Conservation (phyloP, 2,113 vertebrate species). For the Tor tambroides region DNA sequence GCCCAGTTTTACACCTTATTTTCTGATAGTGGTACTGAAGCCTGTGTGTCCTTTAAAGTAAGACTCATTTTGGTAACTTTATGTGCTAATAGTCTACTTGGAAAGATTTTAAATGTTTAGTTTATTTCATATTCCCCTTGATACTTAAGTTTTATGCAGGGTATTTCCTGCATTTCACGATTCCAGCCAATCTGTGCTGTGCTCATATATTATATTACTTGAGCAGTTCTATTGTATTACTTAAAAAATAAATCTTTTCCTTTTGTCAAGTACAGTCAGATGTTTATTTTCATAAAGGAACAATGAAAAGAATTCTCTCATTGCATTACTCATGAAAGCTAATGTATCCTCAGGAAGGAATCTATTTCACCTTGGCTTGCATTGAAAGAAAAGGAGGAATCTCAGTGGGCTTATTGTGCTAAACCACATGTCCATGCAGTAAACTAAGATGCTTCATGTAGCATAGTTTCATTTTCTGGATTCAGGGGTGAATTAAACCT, state of each 20-base stretch:
- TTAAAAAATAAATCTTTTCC: neutral
- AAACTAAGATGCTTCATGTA: constrained; percentile 30
- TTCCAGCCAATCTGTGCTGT: neutral
- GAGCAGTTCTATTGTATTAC: neutral
- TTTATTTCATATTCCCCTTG: neutral
- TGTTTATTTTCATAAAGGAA: neutral
- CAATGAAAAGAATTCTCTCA: neutral
- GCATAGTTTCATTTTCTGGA: neutral
- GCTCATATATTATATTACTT: neutral
- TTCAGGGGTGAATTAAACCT: neutral
- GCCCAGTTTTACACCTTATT: no score
- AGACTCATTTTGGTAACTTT: no score
- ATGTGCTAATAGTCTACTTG: neutral
- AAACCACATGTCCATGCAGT: constrained; percentile 29
- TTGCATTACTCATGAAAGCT: neutral
- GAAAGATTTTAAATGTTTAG: neutral
- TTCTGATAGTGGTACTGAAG: neutral
- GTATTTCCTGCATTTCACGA: neutral
- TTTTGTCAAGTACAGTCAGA: neutral
- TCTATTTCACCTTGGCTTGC: neutral
- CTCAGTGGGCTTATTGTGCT: neutral
- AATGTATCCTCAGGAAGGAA: constrained; percentile 7
- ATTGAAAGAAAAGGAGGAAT: constrained; percentile 8
- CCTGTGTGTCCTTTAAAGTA: neutral
- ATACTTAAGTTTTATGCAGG: neutral